Conservation (phyloP, 2,888 invertebrate genomes). For the Parnassius apollo region DNA sequence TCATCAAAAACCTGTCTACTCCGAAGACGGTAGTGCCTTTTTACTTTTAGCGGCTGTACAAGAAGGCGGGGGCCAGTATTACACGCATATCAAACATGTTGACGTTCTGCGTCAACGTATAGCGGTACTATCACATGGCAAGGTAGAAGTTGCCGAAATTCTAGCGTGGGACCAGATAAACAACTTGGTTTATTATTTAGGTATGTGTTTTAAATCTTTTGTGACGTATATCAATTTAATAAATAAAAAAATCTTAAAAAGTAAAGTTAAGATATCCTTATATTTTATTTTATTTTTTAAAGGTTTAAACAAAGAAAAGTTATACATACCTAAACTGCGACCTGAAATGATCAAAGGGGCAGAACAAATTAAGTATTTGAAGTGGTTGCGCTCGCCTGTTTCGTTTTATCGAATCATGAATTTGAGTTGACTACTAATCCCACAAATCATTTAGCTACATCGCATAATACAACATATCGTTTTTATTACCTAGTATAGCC, state of each 20-base stretch:
- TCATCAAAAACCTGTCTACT: constrained; percentile 91
- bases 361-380: constrained; percentile 77
- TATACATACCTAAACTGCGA: constrained; percentile 62
- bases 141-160: constrained; percentile 91
- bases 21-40: constrained; percentile 91
- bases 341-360: constrained; percentile 64
- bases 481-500: constrained; percentile 21
- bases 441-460: constrained; percentile 32
- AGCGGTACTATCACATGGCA: constrained; percentile 92
- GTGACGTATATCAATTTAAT: constrained; percentile 1
- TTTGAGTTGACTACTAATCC: constrained; percentile 43
- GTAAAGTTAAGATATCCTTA: constrained; percentile 6
- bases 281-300: constrained; percentile 44
- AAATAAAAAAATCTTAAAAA: not conserved
- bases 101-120: constrained; percentile 91
- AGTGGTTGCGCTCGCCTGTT: constrained; percentile 67
- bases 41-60: constrained; percentile 90
- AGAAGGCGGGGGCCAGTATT: constrained; percentile 91
- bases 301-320: constrained; percentile 67
- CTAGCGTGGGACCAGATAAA: constrained; percentile 92
- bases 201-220: constrained; percentile 40
- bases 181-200: constrained; percentile 89
- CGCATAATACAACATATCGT: constrained; percentile 37
- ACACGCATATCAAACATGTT: constrained; percentile 93
- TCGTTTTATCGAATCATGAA: constrained; percentile 39